Evolutionary conservation across 2,888 invertebrate genomes (phyloP), one percentile per base, ranked within the genome.

Genomic region (Apoderus coryli): DNA sequence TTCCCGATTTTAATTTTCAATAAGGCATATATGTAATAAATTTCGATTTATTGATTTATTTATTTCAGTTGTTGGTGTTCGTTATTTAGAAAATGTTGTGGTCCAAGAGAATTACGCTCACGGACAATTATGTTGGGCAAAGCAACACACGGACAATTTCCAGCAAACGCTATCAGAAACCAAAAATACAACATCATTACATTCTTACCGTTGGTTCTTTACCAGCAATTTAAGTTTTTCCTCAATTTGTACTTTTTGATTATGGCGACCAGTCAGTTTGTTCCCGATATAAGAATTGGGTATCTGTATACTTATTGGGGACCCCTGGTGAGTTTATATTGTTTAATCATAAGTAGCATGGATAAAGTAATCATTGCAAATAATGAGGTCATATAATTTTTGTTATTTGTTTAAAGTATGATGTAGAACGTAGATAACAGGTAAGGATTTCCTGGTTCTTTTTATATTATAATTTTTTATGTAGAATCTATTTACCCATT

Each of bases 291-390:
- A 43, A 70, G 88, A 45, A 90, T 99, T 49, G 96, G 98, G 2
- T 93, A 92, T 56, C 71, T 96, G 25, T 98, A 96, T 59, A 99
- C 98, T 1, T 99, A 99, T 59, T 99, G 98, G 98, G 96, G 92
- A 37, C 98, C 98, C 25, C 59, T 98, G 53, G 76, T 74, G 56
- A 64, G 63, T 54, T 10, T 6, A n/a, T 7, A n/a, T 6, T 19
- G 19, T n/a, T n/a, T n/a, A n/a, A n/a, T n/a, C n/a, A n/a, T n/a
- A n/a, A n/a, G n/a, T n/a, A n/a, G n/a, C n/a, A n/a, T n/a, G n/a
- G n/a, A n/a, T n/a, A n/a, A n/a, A n/a, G n/a, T n/a, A n/a, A n/a
- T n/a, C n/a, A n/a, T 27, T 29, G 7, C 25, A 7, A 11, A 25
- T 12, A 25, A 13, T 10, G 7, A 22, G 3, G 14, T 23, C 9